Conservation (phyloP, 2,797 vertebrate species). For the Smutsia gigantea region DNA sequence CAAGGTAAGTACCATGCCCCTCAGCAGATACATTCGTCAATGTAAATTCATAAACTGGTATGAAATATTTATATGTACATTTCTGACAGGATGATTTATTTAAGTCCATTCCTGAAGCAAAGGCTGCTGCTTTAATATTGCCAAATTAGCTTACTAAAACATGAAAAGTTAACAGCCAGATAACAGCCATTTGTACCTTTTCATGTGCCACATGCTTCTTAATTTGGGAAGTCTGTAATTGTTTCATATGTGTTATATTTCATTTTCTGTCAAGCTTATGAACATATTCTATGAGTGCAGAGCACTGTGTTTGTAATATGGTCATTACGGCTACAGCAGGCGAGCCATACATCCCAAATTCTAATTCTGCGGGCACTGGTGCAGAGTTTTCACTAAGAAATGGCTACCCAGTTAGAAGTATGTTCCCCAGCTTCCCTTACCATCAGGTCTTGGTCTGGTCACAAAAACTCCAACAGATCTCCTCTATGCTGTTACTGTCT, state of each 20-base stretch:
- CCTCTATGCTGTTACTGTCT: not conserved
- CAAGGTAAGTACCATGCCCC: not conserved
- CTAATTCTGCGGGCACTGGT: not conserved
- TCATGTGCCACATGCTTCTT: not conserved
- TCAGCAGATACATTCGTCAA: not conserved
- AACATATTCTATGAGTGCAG: not conserved
- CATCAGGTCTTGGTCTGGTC: not conserved
- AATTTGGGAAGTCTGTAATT: not conserved
- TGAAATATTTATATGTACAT: not conserved
- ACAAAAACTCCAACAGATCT: not conserved
- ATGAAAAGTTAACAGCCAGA: not conserved
- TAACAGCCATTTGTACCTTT: not conserved
- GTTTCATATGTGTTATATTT: not conserved
- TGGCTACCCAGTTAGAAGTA: not conserved
- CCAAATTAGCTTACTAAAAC: not conserved
- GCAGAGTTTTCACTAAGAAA: not conserved
- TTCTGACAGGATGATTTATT: not conserved
- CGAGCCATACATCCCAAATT: not conserved
- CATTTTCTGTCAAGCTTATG: not conserved
- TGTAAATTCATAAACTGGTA: not conserved
- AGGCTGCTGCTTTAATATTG: not conserved
- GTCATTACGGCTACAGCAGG: not conserved
- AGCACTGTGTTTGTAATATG: not conserved
- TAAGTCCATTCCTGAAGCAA: not conserved
- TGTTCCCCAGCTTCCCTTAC: not conserved